Evolutionary conservation across 2,113 vertebrate species (phyloP), one percentile per base, ranked within the genome.

Genomic region (Petaurus breviceps): DNA sequence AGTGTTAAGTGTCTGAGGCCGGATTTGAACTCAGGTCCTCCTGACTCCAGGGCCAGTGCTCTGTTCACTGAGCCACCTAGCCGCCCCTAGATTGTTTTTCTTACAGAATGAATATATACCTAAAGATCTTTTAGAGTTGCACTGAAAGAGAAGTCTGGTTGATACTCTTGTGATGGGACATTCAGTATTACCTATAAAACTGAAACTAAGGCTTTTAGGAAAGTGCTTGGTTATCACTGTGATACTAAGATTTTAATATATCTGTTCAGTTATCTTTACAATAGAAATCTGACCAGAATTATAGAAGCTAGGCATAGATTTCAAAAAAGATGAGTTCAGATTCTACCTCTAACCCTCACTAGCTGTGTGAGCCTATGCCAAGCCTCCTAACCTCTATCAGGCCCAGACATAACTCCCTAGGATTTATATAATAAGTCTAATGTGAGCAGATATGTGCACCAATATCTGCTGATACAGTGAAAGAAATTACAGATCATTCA

Each of bases 271-370:
- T 94, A 46, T 54, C 46, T 93, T 90, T 94, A 89, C 61, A 52
- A 57, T 90, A 52, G 25, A 49, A 97, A 94, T 92, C 93, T 37
- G 93, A 25, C 28, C 95, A 97, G 92, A 92, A 94, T 49, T 50
- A 96, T 14, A 91, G 61, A 77, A 26, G 11, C 3, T 68, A 37
- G 61, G 31, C 96, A 91, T 92, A 51, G 46, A 93, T 90, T 96
- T 90, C 97, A 90, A 97, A 90, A 96, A 84, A 97, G 24, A 90
- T 97, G 77, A 96, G 24, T 90, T 91, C 95, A 97, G 95, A 96
- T 95, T 90, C 93, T 77, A 96, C 90, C 95, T 95, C 89, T 16
- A 96, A 43, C 57, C 96, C 57, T 95, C 96, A 95, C 23, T 95
- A 95, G 51, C 55, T 2, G 3, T 52, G 91, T 53, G 50, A 96